Evolutionary conservation across 2,113 vertebrate species (phyloP).

Genomic region (Cynoglossus semilaevis): DNA sequence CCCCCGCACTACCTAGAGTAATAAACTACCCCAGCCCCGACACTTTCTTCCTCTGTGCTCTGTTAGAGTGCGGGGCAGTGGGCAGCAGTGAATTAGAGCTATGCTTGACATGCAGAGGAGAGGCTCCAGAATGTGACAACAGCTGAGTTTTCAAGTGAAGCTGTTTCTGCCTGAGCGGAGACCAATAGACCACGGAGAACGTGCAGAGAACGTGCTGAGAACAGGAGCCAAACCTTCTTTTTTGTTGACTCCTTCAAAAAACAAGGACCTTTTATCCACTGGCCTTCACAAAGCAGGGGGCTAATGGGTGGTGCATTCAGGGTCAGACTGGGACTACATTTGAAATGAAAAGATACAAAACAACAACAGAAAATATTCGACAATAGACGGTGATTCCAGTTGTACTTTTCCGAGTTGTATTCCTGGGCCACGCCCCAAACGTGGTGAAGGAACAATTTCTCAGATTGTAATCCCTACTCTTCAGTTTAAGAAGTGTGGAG

Average conservation of each 20-base stretch:
- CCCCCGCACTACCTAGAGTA: neutral
- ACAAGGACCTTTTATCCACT: slow-evolving; percentile 22
- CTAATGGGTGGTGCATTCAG: neutral
- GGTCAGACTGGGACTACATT: no score
- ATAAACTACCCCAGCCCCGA: slow-evolving; percentile 27
- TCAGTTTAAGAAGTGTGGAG: no score
- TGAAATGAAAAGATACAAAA: no score
- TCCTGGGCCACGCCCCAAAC: no score
- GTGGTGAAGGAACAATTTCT: no score
- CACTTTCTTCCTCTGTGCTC: slow-evolving; percentile 13
- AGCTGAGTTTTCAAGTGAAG: slow-evolving; percentile 70
- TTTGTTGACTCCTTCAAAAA: slow-evolving; percentile 43
- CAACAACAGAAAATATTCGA: no score
- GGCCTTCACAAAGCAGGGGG: slow-evolving; percentile 3
- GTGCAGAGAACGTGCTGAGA: slow-evolving; percentile 21
- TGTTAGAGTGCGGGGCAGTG: slow-evolving; percentile 28
- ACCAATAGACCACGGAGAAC: slow-evolving; percentile 42
- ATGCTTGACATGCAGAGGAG: slow-evolving; percentile 72
- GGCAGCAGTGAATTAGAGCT: slow-evolving; percentile 66
- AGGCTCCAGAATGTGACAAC: slow-evolving; percentile 69
- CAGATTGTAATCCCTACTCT: no score
- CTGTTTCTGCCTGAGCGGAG: slow-evolving; percentile 52
- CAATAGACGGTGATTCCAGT: no score
- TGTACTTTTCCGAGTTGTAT: no score
- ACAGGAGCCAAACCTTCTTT: slow-evolving; percentile 30